Evolutionary conservation across 2,888 invertebrate genomes (phyloP), one percentile per base, ranked within the genome.

Genomic region (Rhynchonema sp.): DNA sequence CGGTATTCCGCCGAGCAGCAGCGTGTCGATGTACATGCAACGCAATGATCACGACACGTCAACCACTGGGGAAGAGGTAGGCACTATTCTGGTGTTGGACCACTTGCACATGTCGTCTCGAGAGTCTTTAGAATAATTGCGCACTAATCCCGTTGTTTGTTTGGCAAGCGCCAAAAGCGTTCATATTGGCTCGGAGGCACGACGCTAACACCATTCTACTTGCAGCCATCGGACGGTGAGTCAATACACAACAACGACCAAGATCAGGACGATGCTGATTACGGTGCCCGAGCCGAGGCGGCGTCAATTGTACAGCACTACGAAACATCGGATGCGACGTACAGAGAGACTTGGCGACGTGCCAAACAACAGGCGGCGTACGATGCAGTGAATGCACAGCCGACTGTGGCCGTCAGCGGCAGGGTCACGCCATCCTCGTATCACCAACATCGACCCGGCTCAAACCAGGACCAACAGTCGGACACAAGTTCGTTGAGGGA

Each of bases 301-400:
- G 23, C 56, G 29, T 56, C 56, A n/a, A 60, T 60, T 2, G 60
- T 55, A 6, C 55, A 54, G 49, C 60, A 60, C 46, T 60, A 60
- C 30, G 46, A 23, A 20, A 26, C 30, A 2, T 3, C 2, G 29
- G 60, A 60, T 46, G 57, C 25, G 17, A 54, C 55, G 1, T 61
- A 56, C 30, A 26, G 58, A n/a, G 61, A 58, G 49, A 61, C 58
- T 1, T 61, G 61, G 61, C 46, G 61, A 20, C 55, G 54, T 6
- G 61, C 61, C 38, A 57, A 54, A 23, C n/a, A 38, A 27, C 23
- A 38, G 17, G 58, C 58, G 2, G 58, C 58, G 20, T 49, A 38
- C 38, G 38, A 17, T 17, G n/a, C n/a, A n/a, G n/a, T n/a, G n/a
- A n/a, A n/a, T n/a, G n/a, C n/a, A n/a, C n/a, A n/a, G n/a, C n/a